Evolutionary conservation across 2,797 vertebrate genomes (phyloP), one percentile per base, ranked within the genome.

Genomic region (Muscicapa comitata): DNA sequence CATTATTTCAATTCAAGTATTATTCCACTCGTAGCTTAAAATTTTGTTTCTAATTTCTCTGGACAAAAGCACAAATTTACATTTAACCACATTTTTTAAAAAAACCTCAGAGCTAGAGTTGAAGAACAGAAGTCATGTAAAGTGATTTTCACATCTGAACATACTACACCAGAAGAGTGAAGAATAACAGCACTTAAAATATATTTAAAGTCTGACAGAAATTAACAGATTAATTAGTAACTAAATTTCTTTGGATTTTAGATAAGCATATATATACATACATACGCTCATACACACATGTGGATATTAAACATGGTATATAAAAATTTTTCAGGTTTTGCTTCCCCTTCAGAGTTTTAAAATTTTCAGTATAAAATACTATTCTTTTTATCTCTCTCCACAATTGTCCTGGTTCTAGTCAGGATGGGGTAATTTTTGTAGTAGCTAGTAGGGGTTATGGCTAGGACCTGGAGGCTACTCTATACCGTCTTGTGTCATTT

Each of bases 71-170:
- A 79, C 17, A 92, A 55, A 68, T 68, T 83, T 38, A 70, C 11
- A 40, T 14, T 17, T 21, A 75, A 68, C 18, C 17, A 42, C 25
- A 9, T 19, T 48, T 68, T 70, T 6, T 2, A 0, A 21, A 35
- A 59, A 53, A 79, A 25, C 79, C 21, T 47, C 59, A 31, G 17
- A 77, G 35, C 38, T 70, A 63, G 8, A 35, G 35, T 4, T 81
- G 87, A 94, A 90, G 95, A 97, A 88, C 90, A 97, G 95, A 96
- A 96, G 95, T 57, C 95, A 96, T 28, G 40, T 59, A 50, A 86
- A 72, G 45, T 86, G 85, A 94, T 92, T 94, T 95, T 78, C 89
- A 96, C 89, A 86, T 91, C 79, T 90, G 70, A 94, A 95, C 93
- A 57, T 78, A 93, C 5, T 70, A 94, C 81, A 97, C 40, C 58